Percentiles rank a stretch among this genome's conserved stretches.
Conservation (phyloP, 2,113 vertebrate species). For the Brachyhypopomus gauderio region DNA sequence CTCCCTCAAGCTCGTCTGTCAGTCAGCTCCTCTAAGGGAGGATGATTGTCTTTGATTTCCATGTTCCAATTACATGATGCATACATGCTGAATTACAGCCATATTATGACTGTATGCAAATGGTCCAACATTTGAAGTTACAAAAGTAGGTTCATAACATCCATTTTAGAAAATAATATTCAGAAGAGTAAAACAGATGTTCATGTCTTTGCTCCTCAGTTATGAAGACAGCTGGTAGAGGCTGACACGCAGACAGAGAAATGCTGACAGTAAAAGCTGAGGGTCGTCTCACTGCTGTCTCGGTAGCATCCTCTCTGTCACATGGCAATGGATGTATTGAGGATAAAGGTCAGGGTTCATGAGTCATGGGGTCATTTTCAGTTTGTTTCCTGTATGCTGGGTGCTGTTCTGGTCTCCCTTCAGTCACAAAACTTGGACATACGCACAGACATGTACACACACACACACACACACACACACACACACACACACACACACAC, state of each 20-base stretch:
- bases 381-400: slow-evolving; percentile 54
- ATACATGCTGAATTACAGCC: not conserved
- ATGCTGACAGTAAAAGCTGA: not conserved
- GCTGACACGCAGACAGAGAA: no score
- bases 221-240: no score
- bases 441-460: slow-evolving; percentile 19
- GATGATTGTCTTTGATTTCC: not conserved
- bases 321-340: slow-evolving; percentile 28
- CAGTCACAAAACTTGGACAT: not conserved
- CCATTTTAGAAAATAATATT: no score
- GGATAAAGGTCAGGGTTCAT: slow-evolving; percentile 37
- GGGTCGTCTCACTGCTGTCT: not conserved
- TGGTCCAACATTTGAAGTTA: not conserved
- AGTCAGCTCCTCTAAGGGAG: not conserved
- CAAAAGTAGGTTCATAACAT: no score
- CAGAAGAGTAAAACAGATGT: no score
- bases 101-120: not conserved
- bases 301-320: slow-evolving; percentile 18
- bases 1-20: not conserved
- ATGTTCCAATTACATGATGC: not conserved
- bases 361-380: slow-evolving; percentile 52
- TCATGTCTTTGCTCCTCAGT: no score
- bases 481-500: slow-evolving; percentile 27
- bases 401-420: slow-evolving; percentile 33
- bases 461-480: slow-evolving; percentile 1